These are phyloP conservation scores for Callaeas wilsoni DNA, from an alignment of 2,113 vertebrate species.

Conservation along the genomic window DNA sequence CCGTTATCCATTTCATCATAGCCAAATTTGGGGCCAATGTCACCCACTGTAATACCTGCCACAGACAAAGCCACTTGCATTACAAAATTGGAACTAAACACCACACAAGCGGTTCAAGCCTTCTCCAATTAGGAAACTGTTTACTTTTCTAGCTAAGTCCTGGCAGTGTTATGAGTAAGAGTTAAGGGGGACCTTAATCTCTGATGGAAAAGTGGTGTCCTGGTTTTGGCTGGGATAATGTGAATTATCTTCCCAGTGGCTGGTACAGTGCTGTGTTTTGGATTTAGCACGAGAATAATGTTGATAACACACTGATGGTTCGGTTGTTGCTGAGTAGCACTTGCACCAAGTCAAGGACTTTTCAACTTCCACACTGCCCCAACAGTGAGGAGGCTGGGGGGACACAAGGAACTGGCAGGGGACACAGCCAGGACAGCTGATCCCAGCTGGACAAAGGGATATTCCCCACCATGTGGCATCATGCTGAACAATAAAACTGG, in stretches of 20 bases:
- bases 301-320: not conserved
- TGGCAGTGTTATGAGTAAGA: not conserved
- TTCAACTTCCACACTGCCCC: not conserved
- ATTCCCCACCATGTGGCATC: not conserved
- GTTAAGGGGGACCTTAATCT: not conserved
- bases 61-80: not conserved
- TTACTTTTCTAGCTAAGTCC: not conserved
- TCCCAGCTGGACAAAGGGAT: not conserved
- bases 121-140: not conserved
- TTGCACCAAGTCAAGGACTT: not conserved
- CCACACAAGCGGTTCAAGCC: not conserved
- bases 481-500: not conserved
- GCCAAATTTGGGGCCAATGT: constrained; percentile 97
- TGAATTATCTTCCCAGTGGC: not conserved
- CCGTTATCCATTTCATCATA: constrained; percentile 95
- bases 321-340: not conserved
- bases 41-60: constrained; percentile 89
- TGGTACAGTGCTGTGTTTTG: not conserved
- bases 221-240: not conserved
- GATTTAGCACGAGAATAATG: not conserved
- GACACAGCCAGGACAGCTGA: not conserved
- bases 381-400: not conserved
- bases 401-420: not conserved
- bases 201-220: not conserved
- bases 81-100: not conserved